Evolutionary conservation across 2,113 vertebrate species (phyloP).

Genomic region (Motacilla tschutschensis): DNA sequence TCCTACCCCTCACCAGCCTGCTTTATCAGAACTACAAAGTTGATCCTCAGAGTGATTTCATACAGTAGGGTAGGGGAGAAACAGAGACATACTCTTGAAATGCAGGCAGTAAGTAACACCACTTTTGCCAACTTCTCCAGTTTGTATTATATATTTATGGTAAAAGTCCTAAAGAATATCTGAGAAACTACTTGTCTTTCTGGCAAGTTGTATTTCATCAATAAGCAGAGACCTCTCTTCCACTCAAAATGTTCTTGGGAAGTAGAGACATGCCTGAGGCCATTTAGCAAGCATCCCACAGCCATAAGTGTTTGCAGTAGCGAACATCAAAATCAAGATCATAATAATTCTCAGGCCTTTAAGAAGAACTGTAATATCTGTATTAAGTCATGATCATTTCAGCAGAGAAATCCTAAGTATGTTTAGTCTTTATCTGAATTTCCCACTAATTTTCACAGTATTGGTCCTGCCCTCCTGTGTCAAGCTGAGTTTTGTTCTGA

Average conservation of each 20-base stretch:
- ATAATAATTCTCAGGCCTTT: background rate
- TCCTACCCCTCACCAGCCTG: background rate
- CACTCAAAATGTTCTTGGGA: background rate
- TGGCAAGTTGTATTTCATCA: background rate
- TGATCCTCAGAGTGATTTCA: fast-evolving
- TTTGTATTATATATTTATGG: background rate
- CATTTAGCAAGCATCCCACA: background rate
- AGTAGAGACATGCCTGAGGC: background rate
- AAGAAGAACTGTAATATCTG: background rate
- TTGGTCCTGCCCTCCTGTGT: background rate
- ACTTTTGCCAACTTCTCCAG: background rate
- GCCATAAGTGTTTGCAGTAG: background rate
- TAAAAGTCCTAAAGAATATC: background rate
- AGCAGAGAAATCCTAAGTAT: background rate
- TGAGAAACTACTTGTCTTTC: background rate
- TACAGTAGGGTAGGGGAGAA: background rate
- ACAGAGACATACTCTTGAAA: background rate
- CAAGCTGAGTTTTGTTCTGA: background rate
- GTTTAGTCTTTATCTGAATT: background rate
- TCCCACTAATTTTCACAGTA: background rate
- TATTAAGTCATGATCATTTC: background rate
- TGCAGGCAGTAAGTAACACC: background rate
- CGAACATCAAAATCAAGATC: background rate
- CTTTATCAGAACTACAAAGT: background rate
- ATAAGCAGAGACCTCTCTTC: background rate